Percentiles rank a stretch among this genome's conserved stretches.
Conservation (phyloP, 1,140 invertebrate genomes). For the Pseudoatta argentina region DNA sequence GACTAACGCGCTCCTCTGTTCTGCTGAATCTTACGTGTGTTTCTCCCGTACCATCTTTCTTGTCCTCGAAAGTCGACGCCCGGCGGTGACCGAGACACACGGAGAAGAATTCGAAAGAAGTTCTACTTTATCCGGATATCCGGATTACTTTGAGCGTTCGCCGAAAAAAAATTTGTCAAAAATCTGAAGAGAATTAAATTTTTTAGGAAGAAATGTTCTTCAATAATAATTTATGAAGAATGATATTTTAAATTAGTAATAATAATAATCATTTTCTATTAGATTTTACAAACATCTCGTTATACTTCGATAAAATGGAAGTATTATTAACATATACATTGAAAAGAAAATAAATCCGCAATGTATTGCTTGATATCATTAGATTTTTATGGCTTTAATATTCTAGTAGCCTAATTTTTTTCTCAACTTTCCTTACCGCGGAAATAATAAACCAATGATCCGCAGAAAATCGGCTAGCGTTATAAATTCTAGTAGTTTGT, state of each 20-base stretch:
- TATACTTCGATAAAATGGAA: neutral
- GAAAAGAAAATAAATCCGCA: neutral
- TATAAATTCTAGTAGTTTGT: conserved; percentile 57
- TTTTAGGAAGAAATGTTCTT: neutral
- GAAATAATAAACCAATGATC: conserved; percentile 58
- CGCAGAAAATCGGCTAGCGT: conserved; percentile 54
- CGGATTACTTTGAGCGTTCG: conserved; percentile 25
- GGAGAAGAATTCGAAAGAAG: conserved; percentile 9
- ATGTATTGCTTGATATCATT: conserved; percentile 1
- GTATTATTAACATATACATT: neutral
- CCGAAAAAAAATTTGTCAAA: neutral
- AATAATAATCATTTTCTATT: neutral
- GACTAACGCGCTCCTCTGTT: conserved; percentile 46
- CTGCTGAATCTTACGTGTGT: neutral
- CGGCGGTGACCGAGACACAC: conserved; percentile 11
- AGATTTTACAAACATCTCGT: neutral
- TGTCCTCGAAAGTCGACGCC: conserved; percentile 41
- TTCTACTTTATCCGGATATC: conserved; percentile 31
- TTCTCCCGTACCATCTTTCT: neutral
- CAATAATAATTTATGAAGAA: neutral
- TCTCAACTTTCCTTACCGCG: conserved; percentile 8
- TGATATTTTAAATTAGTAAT: neutral
- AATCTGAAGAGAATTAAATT: neutral
- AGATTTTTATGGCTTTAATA: conserved; percentile 7
- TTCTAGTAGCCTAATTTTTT: conserved; percentile 37